Conservation (phyloP, 2,888 invertebrate species). For the Sipha maydis region DNA sequence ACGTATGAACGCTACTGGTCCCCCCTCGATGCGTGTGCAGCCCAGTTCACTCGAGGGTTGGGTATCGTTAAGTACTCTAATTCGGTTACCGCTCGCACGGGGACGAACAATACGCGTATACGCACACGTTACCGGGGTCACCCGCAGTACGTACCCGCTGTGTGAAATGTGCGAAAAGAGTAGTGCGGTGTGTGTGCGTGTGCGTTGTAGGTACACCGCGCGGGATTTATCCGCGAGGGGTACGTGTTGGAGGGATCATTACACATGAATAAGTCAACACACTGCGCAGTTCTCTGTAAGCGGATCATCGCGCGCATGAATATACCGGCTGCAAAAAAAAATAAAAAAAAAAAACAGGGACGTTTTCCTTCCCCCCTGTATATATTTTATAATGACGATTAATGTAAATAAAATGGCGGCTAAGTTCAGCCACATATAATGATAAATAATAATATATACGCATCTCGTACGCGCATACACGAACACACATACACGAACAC, state of each 20-base stretch:
- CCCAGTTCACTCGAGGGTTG: not conserved
- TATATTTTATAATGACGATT: slow-evolving; percentile 45
- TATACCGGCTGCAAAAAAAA: slow-evolving; percentile 34
- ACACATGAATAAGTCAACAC: slow-evolving; percentile 61
- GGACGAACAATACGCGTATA: not conserved
- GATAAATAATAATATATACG: not conserved
- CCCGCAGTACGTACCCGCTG: slow-evolving; percentile 4
- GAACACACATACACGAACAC: no score
- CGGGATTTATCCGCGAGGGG: slow-evolving; percentile 2
- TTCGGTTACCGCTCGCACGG: slow-evolving; percentile 57
- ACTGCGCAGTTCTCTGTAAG: slow-evolving; percentile 35
- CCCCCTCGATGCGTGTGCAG: not conserved
- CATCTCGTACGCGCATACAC: not conserved
- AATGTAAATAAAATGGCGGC: slow-evolving; percentile 55
- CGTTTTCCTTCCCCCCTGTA: not conserved
- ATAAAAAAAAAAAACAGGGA: slow-evolving; percentile 31
- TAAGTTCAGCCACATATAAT: slow-evolving; percentile 32
- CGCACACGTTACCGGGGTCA: not conserved
- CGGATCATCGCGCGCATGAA: slow-evolving; percentile 46
- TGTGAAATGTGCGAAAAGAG: slow-evolving; percentile 46
- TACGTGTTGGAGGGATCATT: slow-evolving; percentile 49
- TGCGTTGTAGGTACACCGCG: not conserved
- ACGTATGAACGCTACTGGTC: not conserved
- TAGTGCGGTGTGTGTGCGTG: not conserved
- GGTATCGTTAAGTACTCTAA: slow-evolving; percentile 61